Conservation (phyloP, 2,797 vertebrate genomes). For the Eleutherodactylus coqui region DNA sequence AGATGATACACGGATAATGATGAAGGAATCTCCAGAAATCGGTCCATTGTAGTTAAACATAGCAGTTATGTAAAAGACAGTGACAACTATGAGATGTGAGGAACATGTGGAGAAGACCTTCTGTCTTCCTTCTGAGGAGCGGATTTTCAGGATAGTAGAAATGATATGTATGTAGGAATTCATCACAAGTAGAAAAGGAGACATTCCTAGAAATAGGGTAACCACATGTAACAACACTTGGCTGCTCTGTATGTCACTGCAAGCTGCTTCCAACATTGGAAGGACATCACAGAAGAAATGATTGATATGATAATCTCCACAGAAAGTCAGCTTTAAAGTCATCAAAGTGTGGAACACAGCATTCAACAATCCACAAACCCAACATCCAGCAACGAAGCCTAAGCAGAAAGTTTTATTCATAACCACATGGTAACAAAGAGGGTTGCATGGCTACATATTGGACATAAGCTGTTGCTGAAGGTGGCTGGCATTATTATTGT, state of each 20-base stretch:
- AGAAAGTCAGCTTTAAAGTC: constrained; percentile 64
- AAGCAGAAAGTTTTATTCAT: constrained; percentile 63
- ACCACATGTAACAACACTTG: constrained; percentile 63
- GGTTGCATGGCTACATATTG: constrained; percentile 57
- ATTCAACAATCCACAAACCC: constrained; percentile 63
- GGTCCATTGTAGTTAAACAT: constrained; percentile 49
- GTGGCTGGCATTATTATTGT: no score
- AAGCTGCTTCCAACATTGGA: constrained; percentile 65
- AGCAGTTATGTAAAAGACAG: constrained; percentile 61
- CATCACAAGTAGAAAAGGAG: constrained; percentile 61
- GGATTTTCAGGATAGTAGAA: constrained; percentile 52
- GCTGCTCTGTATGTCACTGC: constrained; percentile 60
- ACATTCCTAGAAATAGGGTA: constrained; percentile 47
- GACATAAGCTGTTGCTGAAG: constrained; percentile 68
- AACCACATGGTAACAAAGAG: constrained; percentile 60
- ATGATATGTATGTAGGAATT: constrained; percentile 65
- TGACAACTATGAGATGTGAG: constrained; percentile 64
- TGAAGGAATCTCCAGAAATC: constrained; percentile 39
- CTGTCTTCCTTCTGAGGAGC: constrained; percentile 48
- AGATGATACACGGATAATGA: constrained; percentile 53
- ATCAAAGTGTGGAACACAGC: constrained; percentile 58
- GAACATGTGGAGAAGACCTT: constrained; percentile 67
- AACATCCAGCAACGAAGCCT: constrained; percentile 63
- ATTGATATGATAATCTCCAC: constrained; percentile 48
- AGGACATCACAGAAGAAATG: constrained; percentile 70